Evolutionary conservation across 2,888 invertebrate species (phyloP), one percentile per base, ranked within the genome.

Genomic region (Melipona beecheii): DNA sequence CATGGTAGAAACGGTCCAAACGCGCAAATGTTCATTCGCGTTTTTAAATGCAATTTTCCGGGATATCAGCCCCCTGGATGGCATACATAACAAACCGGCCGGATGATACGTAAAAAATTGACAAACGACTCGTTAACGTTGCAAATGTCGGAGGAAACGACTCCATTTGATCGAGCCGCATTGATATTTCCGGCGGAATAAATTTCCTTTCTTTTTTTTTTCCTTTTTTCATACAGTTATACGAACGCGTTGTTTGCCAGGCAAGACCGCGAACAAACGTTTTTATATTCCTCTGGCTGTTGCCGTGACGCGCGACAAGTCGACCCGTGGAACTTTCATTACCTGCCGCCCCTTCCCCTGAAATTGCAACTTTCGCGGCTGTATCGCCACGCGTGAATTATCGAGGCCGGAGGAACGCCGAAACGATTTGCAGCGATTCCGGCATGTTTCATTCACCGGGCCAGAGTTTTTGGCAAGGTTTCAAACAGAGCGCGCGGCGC

Each of bases 401-500:
- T 73, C 62, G 52, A 62, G 9, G 54, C 24, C 15, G 19, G 24
- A 21, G 36, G 64, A 72, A 49, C 52, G 13, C 27, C 56, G 27
- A 56, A 64, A 66, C 68, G 79, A 82, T 87, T 87, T 78, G 76
- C 66, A 56, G 27, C 70, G 79, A 73, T 86, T 77, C 85, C 85
- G 65, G 27, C n/a, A 43, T 43, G 69, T 60, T 77, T 87, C 89
- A 81, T 88, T 88, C 84, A 84, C 73, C 43, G 9, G 64, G 78
- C n/a, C 54, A 62, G 56, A 43, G 58, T 87, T 86, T 82, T 88
- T 89, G 89, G 89, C 89, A 89, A 58, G 69, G 62, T 79, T 65
- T 89, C 89, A 89, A 89, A 86, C 78, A 79, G 73, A 72, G 27
- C 50, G 27, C 62, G 13, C 76, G 73, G 71, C 64, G n/a, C 78